phyloP scores from a whole-genome alignment of 2,797 vertebrate species.

The Pseudochromis fuscus region DNA sequence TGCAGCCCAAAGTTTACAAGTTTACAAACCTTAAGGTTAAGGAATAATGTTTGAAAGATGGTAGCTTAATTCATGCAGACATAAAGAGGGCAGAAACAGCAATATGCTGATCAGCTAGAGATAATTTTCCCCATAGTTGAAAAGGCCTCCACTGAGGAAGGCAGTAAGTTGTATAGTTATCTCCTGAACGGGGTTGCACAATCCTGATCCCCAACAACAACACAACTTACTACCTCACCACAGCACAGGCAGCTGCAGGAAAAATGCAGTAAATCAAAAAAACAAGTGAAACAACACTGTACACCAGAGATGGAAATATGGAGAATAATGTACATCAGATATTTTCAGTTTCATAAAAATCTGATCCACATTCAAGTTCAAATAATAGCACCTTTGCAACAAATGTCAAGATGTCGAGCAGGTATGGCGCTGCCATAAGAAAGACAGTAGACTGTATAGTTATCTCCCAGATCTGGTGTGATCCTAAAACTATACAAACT shows the following conservation, averaged over 20 bases:
- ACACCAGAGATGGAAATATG: neutral
- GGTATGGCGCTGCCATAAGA: conserved; percentile 87
- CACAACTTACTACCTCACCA: conserved; percentile 99
- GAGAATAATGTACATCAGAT: neutral
- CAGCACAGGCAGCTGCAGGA: conserved; percentile 69
- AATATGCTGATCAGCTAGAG: neutral
- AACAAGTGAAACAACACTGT: conserved; percentile 8
- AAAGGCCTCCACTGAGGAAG: conserved; percentile 85
- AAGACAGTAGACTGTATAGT: conserved; percentile 99
- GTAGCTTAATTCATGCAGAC: neutral
- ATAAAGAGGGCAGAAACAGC: neutral
- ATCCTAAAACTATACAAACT: conserved; percentile 99
- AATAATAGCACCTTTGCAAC: conserved; percentile 12
- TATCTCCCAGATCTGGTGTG: conserved; percentile 99
- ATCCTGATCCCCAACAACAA: conserved; percentile 94
- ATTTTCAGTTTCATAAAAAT: neutral
- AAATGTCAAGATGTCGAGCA: conserved; percentile 42
- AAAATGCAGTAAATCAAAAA: conserved; percentile 13
- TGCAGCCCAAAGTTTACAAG: accelerated
- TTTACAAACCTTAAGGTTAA: neutral
- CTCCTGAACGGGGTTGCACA: conserved; percentile 90
- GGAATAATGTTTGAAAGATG: neutral
- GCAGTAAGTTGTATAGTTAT: conserved; percentile 99
- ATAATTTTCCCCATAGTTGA: conserved; percentile 27
- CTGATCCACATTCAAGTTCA: neutral